These are phyloP conservation scores for Idaea aversata DNA, from an alignment of 2,888 invertebrate genomes.

Conservation along the genomic window DNA sequence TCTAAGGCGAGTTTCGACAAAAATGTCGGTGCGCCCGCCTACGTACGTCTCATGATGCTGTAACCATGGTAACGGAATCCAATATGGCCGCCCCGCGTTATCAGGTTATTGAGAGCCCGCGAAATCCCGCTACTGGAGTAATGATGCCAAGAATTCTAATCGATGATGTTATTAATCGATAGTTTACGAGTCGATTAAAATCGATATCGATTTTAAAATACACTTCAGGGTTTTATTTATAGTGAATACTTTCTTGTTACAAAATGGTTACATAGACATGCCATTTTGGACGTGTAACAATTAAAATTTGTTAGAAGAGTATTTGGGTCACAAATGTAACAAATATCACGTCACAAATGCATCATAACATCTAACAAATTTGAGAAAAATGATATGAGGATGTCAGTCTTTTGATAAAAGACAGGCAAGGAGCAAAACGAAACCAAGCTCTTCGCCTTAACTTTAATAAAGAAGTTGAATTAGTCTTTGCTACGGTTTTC, in stretches of 20 bases:
- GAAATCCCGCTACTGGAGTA: constrained; percentile 22
- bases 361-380: too few relatives aligned
- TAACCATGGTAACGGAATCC: constrained; percentile 66
- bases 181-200: constrained; percentile 18
- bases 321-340: too few relatives aligned
- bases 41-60: constrained; percentile 54
- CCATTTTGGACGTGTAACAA: too few relatives aligned
- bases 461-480: too few relatives aligned
- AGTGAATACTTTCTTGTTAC: neutral
- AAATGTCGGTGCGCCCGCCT: constrained; percentile 40
- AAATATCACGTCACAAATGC: too few relatives aligned
- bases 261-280: too few relatives aligned
- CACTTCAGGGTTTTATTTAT: constrained; percentile 5
- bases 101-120: constrained; percentile 50
- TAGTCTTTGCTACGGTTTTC: too few relatives aligned
- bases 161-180: constrained; percentile 18
- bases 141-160: constrained; percentile 24
- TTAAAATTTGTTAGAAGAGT: too few relatives aligned
- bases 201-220: constrained; percentile 13
- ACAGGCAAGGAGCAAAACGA: too few relatives aligned
- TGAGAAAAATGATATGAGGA: too few relatives aligned
- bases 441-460: too few relatives aligned
- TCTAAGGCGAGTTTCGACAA: constrained; percentile 13
- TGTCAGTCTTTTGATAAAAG: too few relatives aligned
- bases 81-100: constrained; percentile 61